Base-by-base conservation (phyloP, 2,113 vertebrate genomes). In the Hypomesus transpacificus region DNA sequence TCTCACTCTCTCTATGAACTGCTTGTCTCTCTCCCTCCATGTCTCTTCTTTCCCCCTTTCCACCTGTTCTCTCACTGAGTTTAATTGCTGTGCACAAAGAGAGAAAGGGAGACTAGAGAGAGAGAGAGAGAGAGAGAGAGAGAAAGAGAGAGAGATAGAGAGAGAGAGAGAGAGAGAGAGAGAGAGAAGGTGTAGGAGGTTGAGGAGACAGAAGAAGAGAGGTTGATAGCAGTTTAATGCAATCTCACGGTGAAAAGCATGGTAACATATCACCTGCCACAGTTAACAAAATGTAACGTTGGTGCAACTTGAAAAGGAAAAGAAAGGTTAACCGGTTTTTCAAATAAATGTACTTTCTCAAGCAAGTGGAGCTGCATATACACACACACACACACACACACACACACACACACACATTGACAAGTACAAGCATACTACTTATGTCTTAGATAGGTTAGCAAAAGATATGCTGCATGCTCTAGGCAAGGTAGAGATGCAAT, bases 201-300 rank as follows among this genome's bases (percentile, higher is more conserved):
- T 22, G 74, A 18, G 31, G 59, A 46, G 2, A 24, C 74, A 51
- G 64, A 2, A 17, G 54, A 7, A 26, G n/a, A 21, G 63, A 24
- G 53, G 52, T 58, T 64, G 73, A 82, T 75, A 78, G 75, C 61
- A 66, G 56, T 66, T 75, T 88, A 87, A 89, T 85, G 82, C 79
- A 88, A 88, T 89, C 84, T 78, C 72, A 79, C 75, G 31, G 75
- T 73, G 80, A 79, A 74, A 85, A 82, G 76, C 80, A 84, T 75
- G 79, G 81, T 86, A 88, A 90, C 90, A 86, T 77, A 90, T 89
- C 88, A 88, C 78, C 82, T 88, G 88, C 85, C 87, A 86, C 75
- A 78, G 85, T 82, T 87, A 87, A 89, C 90, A 89, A 88, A 89
- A 87, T 86, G 82, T 82, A 78, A 82, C 74, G 20, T 87, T 66